Evolutionary conservation across 2,888 invertebrate genomes (phyloP).

Genomic region (Blera fallax): DNA sequence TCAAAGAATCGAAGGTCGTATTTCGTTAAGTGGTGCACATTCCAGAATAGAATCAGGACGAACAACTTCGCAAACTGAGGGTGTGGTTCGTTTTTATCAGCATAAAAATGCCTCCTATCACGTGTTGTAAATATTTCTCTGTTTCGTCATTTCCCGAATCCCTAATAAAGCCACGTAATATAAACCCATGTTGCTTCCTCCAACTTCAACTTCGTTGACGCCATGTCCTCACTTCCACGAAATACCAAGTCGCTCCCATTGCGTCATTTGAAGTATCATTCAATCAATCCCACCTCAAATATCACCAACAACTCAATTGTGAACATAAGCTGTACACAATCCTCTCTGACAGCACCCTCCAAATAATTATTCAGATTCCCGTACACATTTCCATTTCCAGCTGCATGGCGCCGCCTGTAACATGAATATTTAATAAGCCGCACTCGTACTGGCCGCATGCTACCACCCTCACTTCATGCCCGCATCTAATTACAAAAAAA

Average conservation of each 20-base stretch:
- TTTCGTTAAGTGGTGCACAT: too few relatives aligned
- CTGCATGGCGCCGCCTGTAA: conserved; percentile 38
- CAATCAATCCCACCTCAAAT: conserved; percentile 26
- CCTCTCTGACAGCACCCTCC: not conserved
- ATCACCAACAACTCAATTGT: conserved; percentile 27
- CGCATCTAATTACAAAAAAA: conserved; percentile 48
- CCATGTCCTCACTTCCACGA: not conserved
- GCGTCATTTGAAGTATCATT: conserved; percentile 45
- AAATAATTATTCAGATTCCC: conserved; percentile 46
- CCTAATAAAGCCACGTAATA: not conserved
- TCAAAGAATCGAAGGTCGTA: too few relatives aligned
- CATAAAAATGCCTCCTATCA: too few relatives aligned
- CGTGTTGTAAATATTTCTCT: too few relatives aligned
- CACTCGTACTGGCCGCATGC: not conserved
- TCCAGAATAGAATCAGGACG: too few relatives aligned
- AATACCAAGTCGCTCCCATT: conserved; percentile 37
- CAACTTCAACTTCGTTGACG: not conserved
- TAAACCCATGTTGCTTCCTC: too few relatives aligned
- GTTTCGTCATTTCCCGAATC: not conserved
- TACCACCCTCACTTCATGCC: conserved; percentile 34
- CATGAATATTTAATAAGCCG: conserved; percentile 59
- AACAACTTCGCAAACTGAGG: too few relatives aligned
- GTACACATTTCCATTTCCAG: conserved; percentile 49
- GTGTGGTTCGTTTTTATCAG: too few relatives aligned
- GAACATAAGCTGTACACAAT: not conserved